Percentiles rank a stretch among this genome's conserved stretches.
These are phyloP conservation scores for Benitochromis conjunctus DNA, from an alignment of 2,113 vertebrate species.

Conservation along the genomic window DNA sequence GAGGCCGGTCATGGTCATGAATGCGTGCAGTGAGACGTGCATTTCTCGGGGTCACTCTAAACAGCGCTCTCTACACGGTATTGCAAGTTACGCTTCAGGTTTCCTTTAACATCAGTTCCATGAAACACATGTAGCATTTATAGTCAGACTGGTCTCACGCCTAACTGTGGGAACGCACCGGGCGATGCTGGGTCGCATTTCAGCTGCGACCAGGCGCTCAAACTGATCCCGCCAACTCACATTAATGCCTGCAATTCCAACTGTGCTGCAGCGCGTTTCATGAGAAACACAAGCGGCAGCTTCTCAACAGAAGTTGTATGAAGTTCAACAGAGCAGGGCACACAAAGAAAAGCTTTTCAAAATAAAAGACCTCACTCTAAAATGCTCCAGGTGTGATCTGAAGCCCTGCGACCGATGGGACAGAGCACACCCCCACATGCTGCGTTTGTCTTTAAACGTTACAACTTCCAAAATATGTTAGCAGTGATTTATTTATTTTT, in stretches of 20 bases:
- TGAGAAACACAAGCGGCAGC: not conserved
- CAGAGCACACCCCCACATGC: not conserved
- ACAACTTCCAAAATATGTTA: not conserved
- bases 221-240: not conserved
- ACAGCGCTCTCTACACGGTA: not conserved
- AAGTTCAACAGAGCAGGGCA: not conserved
- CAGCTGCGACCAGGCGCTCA: not conserved
- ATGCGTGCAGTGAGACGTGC: not conserved
- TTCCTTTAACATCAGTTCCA: not conserved
- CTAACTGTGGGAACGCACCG: rapidly evolving
- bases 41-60: not conserved
- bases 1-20: not conserved
- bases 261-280: not conserved
- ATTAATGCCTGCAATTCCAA: rapidly evolving
- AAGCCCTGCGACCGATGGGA: not conserved
- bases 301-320: not conserved
- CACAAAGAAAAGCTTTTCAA: rapidly evolving
- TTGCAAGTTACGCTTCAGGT: not conserved
- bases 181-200: not conserved
- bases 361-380: not conserved
- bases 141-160: not conserved
- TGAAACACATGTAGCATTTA: not conserved
- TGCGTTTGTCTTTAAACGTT: not conserved
- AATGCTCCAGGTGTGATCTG: not conserved
- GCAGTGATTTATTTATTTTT: not conserved